phyloP scores from a whole-genome alignment of 1,140 invertebrate genomes.

The Teleopsis dalmanni region DNA sequence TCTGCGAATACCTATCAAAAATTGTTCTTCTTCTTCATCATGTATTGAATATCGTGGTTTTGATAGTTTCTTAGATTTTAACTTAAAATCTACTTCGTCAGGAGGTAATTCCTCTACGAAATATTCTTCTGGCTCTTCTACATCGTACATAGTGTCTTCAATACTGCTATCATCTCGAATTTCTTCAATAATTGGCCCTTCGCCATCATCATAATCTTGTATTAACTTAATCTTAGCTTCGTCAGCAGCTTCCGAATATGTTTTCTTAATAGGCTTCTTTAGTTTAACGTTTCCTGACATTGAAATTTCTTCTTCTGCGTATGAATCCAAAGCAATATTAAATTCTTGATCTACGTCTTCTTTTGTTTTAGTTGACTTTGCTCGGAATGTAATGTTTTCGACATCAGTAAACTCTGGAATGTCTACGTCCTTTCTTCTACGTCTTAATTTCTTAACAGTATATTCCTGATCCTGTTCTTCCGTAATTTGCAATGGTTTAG shows the following conservation, averaged over 20 bases:
- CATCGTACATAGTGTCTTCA: slow-evolving; percentile 56
- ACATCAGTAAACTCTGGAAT: slow-evolving; percentile 63
- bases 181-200: slow-evolving; percentile 60
- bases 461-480: slow-evolving; percentile 66
- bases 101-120: slow-evolving; percentile 44
- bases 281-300: slow-evolving; percentile 74
- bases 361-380: slow-evolving; percentile 61
- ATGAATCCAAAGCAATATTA: slow-evolving; percentile 72
- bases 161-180: slow-evolving; percentile 54
- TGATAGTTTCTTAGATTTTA: slow-evolving; percentile 46
- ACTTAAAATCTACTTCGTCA: slow-evolving; percentile 49
- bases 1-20: slow-evolving; percentile 49
- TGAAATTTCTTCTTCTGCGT: slow-evolving; percentile 78
- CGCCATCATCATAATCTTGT: slow-evolving; percentile 59
- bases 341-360: slow-evolving; percentile 82
- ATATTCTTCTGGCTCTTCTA: slow-evolving; percentile 53
- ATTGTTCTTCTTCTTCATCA: slow-evolving; percentile 51
- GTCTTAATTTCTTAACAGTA: slow-evolving; percentile 62
- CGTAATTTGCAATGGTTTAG: slow-evolving; percentile 46
- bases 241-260: slow-evolving; percentile 63
- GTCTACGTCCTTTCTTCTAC: slow-evolving; percentile 50
- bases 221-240: slow-evolving; percentile 65
- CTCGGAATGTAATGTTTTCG: slow-evolving; percentile 67
- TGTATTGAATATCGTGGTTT: slow-evolving; percentile 37
- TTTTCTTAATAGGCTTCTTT: slow-evolving; percentile 60